Base-by-base conservation (phyloP, 2,888 invertebrate species). In the Nomada fucata region DNA sequence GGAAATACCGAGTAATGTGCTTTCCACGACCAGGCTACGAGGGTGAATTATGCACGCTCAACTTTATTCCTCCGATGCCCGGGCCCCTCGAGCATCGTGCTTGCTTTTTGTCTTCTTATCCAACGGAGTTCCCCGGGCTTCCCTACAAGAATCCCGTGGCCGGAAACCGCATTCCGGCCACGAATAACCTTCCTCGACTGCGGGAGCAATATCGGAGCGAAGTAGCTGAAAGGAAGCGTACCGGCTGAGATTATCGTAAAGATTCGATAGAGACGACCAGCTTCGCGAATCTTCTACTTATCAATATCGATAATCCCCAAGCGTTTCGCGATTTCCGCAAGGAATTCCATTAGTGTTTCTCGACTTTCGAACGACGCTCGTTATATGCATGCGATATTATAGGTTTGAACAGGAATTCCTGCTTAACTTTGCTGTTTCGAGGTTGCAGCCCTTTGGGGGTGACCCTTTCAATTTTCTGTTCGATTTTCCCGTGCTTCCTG, bases 41-140 rank as follows among this genome's bases (percentile, higher is more conserved):
- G 63, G 74, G 76, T 73, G 79, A 79, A 89, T 88, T 89, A 85
- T 84, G 72, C 81, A 81, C 82, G 69, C 76, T 85, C 73, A 85
- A 85, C 78, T 89, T 87, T 86, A 86, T 85, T 76, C 79, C 75
- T 57, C 36, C 70, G 63, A 72, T 84, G 79, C 78, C 61, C 68
- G 70, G 26, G 29, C 29, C 57, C 55, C 20, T 60, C 63, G 26
- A 52, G 52, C 63, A 63, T 74, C 67, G 63, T 71, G 68, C 64
- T 76, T 36, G 20, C 69, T 74, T 68, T 74, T 74, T 79, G 80
- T 82, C 71, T 82, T 83, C 67, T 81, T 59, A 20, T 65, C 53
- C 61, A 42, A 44, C 11, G 20, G 18, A 11, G 26, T 60, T 75
- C 78, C n/a, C 59, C 26, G 23, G 42, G 36, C 23, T 61, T 60